A percentile compares a stretch with the other conserved stretches of the same genome.
phyloP scores from a whole-genome alignment of 2,797 vertebrate species.

The Nyctalus aviator region DNA sequence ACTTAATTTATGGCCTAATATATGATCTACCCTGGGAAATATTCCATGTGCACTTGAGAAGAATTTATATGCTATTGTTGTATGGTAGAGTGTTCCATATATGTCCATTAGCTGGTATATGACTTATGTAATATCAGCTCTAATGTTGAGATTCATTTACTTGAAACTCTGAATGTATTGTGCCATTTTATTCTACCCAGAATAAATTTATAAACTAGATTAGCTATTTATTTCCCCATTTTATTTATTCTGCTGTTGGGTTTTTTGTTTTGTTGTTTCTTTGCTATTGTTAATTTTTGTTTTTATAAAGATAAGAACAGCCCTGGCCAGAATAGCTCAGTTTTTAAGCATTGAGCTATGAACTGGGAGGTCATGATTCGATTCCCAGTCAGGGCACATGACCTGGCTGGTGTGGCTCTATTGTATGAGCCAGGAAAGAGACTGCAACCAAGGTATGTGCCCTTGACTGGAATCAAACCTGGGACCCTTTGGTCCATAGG shows the following conservation, averaged over 20 bases:
- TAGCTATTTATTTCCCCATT: not conserved
- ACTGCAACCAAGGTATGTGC: too few relatives aligned
- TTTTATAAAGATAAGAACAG: constrained; percentile 44
- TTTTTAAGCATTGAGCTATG: too few relatives aligned
- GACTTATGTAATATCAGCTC: not conserved
- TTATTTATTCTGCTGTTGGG: constrained; percentile 2
- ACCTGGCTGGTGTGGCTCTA: too few relatives aligned
- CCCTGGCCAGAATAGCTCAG: too few relatives aligned
- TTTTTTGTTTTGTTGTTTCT: constrained; percentile 4
- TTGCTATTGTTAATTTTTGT: constrained; percentile 30
- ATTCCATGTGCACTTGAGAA: not conserved
- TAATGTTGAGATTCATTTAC: constrained; percentile 18
- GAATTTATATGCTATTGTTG: not conserved
- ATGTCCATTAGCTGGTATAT: constrained; percentile 21
- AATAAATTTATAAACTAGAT: constrained; percentile 50
- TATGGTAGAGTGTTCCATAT: not conserved
- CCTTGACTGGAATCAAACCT: too few relatives aligned
- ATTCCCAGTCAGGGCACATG: too few relatives aligned
- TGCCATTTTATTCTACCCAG: not conserved
- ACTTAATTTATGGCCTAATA: not conserved
- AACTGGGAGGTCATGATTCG: too few relatives aligned
- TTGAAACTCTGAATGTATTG: constrained; percentile 38
- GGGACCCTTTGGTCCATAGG: too few relatives aligned
- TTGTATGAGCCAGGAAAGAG: not conserved
- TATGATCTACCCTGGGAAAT: not conserved